These are phyloP conservation scores for Haliclona indistincta DNA, from an alignment of 37 sponge, comb jelly and placozoan genomes.

Conservation along the genomic window DNA sequence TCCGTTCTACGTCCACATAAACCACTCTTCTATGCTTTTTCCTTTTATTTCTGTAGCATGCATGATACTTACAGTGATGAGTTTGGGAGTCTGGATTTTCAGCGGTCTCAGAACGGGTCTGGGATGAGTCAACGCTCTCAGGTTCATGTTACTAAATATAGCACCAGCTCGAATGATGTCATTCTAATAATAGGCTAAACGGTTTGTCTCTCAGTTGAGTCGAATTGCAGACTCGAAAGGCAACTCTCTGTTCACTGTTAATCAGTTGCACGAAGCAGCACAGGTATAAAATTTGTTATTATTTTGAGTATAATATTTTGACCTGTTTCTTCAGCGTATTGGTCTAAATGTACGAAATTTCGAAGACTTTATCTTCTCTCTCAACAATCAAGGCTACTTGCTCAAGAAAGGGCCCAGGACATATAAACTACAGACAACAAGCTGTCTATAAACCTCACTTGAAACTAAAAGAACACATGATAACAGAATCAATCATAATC, in stretches of 20 bases:
- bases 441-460: slow-evolving; percentile 27
- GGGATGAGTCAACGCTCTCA: slow-evolving; percentile 82
- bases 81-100: slow-evolving; percentile 79
- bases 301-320: neutral
- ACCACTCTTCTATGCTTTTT: neutral
- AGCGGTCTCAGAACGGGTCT: slow-evolving; percentile 85
- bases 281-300: slow-evolving; percentile 45
- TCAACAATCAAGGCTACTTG: slow-evolving; percentile 94
- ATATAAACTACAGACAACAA: slow-evolving; percentile 88
- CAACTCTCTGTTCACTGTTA: slow-evolving; percentile 76
- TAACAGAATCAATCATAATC: no score
- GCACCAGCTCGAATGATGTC: no score
- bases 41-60: slow-evolving; percentile 55
- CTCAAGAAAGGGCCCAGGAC: slow-evolving; percentile 92
- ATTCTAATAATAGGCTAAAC: no score
- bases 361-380: slow-evolving; percentile 85
- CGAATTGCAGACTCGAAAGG: slow-evolving; percentile 65
- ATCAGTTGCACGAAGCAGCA: slow-evolving; percentile 83
- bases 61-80: slow-evolving; percentile 83
- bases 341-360: slow-evolving; percentile 66
- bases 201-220: slow-evolving; percentile 78
- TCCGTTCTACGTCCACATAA: neutral
- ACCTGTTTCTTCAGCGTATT: slow-evolving; percentile 38
- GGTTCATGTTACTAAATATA: no score
- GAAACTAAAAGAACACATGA: no score